A percentile compares a stretch with the other conserved stretches of the same genome.
These are phyloP conservation scores for Pimpla rufipes DNA, from an alignment of 2,888 invertebrate genomes.

Conservation along the genomic window DNA sequence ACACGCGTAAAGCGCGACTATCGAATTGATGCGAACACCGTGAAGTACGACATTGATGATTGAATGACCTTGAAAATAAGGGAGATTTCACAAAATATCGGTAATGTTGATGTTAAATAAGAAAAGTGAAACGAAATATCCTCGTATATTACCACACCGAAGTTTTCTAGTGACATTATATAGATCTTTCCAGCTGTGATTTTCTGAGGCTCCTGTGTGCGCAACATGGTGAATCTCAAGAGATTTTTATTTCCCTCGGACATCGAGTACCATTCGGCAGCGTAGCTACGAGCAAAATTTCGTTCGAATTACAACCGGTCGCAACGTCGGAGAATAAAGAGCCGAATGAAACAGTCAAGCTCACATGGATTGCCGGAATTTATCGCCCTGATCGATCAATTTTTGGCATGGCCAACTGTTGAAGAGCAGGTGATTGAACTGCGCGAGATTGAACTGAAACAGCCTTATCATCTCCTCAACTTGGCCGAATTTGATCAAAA, in stretches of 20 bases:
- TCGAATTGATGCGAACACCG: constrained; percentile 11
- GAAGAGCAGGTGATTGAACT: constrained; percentile 48
- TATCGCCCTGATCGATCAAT: constrained; percentile 33
- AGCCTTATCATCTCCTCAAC: constrained; percentile 27
- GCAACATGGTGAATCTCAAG: constrained; percentile 51
- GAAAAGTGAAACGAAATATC: neutral
- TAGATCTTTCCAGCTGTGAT: constrained; percentile 17
- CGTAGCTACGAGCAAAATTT: neutral
- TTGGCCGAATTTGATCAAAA: constrained; percentile 11
- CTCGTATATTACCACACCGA: too few relatives aligned
- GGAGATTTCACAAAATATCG: too few relatives aligned
- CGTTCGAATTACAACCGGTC: neutral
- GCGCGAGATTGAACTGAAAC: constrained; percentile 39
- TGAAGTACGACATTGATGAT: constrained; percentile 6
- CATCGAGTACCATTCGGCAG: neutral
- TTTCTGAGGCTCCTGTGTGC: constrained; percentile 38
- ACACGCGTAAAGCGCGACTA: neutral
- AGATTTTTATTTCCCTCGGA: constrained; percentile 22
- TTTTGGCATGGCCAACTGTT: constrained; percentile 63
- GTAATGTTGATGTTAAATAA: neutral
- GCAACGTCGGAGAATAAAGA: too few relatives aligned
- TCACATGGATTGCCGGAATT: too few relatives aligned
- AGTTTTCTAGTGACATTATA: neutral
- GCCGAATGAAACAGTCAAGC: too few relatives aligned
- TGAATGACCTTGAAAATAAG: constrained; percentile 11